These are phyloP conservation scores for Psittacus erithacus DNA, from an alignment of 2,113 vertebrate species.

Conservation along the genomic window DNA sequence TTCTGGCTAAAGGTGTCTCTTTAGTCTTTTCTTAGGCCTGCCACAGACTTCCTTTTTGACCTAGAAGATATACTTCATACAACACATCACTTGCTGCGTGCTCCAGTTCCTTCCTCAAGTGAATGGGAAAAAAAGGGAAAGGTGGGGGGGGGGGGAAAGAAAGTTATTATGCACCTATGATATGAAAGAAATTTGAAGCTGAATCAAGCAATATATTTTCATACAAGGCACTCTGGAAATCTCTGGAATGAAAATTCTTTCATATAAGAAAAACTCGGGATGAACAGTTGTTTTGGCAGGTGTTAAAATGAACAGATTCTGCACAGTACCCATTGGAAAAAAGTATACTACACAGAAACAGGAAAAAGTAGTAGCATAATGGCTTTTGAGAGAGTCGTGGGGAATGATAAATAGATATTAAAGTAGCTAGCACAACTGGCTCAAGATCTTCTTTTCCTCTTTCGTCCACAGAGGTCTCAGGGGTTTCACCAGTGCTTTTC, in stretches of 20 bases:
- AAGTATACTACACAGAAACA: background rate
- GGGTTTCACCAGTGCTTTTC: background rate
- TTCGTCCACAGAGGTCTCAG: background rate
- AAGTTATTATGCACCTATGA: background rate
- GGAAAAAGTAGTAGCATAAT: background rate
- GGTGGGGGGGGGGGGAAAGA: rapidly evolving
- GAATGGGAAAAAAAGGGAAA: rapidly evolving
- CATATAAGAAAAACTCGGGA: background rate
- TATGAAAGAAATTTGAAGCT: background rate
- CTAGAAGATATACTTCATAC: background rate
- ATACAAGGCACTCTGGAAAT: background rate
- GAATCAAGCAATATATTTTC: background rate
- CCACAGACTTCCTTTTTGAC: background rate
- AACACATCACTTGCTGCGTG: background rate
- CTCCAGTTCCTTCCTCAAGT: background rate
- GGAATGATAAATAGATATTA: background rate
- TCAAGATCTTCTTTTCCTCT: background rate
- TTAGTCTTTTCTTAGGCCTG: background rate
- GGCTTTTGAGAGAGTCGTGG: background rate
- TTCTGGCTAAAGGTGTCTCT: background rate
- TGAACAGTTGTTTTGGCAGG: background rate
- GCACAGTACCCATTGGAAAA: background rate
- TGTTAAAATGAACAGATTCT: background rate
- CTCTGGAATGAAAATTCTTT: background rate
- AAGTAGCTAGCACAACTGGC: background rate